Evolutionary conservation across 2,888 invertebrate species (phyloP).

Genomic region (Melieria crassipennis): DNA sequence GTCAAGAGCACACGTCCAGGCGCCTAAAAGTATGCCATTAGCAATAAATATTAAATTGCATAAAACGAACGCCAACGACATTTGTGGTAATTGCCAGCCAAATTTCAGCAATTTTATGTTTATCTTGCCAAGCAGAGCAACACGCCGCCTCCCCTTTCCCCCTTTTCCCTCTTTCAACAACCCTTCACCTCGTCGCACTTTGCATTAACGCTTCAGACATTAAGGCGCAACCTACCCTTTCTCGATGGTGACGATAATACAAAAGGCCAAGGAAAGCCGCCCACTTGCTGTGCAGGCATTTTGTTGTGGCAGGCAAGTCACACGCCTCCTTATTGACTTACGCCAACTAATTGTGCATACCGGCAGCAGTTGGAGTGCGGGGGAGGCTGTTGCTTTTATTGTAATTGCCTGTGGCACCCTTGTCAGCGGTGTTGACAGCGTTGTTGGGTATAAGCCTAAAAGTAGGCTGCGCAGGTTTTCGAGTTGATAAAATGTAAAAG

Average conservation of each 20-base stretch:
- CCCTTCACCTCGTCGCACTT: too few species aligned
- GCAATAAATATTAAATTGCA: slow-evolving; percentile 29
- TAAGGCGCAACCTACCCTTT: background rate
- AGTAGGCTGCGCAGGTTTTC: slow-evolving; percentile 47
- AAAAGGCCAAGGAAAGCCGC: too few species aligned
- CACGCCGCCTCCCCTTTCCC: background rate
- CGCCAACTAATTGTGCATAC: slow-evolving; percentile 54
- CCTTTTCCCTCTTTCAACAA: too few species aligned
- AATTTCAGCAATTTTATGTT: background rate
- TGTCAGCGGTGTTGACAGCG: slow-evolving; percentile 46
- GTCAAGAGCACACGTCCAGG: background rate
- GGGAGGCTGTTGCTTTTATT: slow-evolving; percentile 37
- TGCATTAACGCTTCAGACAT: background rate
- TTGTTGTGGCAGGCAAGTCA: slow-evolving; percentile 48
- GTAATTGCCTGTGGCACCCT: slow-evolving; percentile 56
- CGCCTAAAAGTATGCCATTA: slow-evolving; percentile 33
- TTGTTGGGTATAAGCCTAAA: slow-evolving; percentile 40
- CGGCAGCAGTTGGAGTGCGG: slow-evolving; percentile 1
- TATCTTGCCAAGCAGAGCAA: background rate
- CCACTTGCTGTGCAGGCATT: slow-evolving; percentile 22
- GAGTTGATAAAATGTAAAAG: slow-evolving; percentile 45
- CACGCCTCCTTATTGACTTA: slow-evolving; percentile 50
- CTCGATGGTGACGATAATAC: too few species aligned
- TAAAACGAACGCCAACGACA: background rate
- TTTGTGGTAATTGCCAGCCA: too few species aligned